These are phyloP conservation scores for Fissipunctia ypsillon DNA, from an alignment of 2,888 invertebrate species.

Conservation along the genomic window DNA sequence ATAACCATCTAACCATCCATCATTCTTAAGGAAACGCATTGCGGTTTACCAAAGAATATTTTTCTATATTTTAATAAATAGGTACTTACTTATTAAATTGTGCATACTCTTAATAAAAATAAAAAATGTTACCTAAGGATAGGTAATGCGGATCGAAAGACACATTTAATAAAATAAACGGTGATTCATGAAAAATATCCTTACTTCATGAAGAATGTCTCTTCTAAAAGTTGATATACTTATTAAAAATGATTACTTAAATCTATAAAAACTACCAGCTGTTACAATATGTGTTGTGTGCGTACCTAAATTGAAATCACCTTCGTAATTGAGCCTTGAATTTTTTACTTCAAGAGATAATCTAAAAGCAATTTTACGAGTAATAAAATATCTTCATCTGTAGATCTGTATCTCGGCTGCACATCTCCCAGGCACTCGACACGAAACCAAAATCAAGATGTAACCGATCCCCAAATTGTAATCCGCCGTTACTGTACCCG, in stretches of 20 bases:
- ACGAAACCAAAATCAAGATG: constrained; percentile 68
- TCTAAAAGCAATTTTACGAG: constrained; percentile 81
- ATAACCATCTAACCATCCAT: too few species aligned
- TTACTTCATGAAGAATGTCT: neutral
- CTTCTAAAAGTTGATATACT: neutral
- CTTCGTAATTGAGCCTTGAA: constrained; percentile 60
- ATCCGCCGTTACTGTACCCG: constrained; percentile 75
- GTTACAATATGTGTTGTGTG: constrained; percentile 16
- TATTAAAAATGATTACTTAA: neutral
- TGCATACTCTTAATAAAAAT: neutral
- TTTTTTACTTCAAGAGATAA: constrained; percentile 31
- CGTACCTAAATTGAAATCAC: constrained; percentile 43
- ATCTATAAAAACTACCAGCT: constrained; percentile 27
- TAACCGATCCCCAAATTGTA: constrained; percentile 77
- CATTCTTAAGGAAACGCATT: neutral
- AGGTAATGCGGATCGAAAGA: neutral
- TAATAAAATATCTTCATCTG: constrained; percentile 70
- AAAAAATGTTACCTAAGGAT: neutral
- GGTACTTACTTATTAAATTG: too few species aligned
- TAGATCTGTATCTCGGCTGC: constrained; percentile 75
- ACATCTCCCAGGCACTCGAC: constrained; percentile 68
- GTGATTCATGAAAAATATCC: neutral
- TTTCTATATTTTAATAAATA: too few species aligned
- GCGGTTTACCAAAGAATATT: neutral
- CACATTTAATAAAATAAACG: neutral